Evolutionary conservation across 2,797 vertebrate species (phyloP).

Genomic region (Takifugu rubripes): DNA sequence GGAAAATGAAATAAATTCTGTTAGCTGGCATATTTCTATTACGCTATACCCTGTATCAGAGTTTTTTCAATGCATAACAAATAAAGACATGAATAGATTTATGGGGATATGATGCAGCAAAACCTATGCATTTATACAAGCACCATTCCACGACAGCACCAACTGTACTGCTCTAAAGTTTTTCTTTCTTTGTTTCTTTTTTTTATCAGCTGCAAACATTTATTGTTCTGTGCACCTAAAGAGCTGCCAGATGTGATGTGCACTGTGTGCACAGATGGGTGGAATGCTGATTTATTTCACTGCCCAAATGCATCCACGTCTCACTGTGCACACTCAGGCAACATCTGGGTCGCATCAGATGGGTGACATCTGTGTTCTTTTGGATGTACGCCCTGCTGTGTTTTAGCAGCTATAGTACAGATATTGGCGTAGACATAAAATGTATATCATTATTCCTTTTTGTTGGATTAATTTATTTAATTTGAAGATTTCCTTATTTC

Average conservation of each 20-base stretch:
- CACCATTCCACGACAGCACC: conserved; percentile 3
- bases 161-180: background rate
- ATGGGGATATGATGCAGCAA: background rate
- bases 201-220: conserved; percentile 30
- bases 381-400: conserved; percentile 47
- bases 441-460: background rate
- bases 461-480: background rate
- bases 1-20: conserved; percentile 19
- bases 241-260: conserved; percentile 42
- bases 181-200: background rate
- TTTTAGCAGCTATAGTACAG: conserved; percentile 6
- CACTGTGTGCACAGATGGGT: conserved; percentile 58
- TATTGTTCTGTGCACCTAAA: conserved; percentile 35
- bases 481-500: conserved; percentile 5
- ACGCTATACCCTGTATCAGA: conserved; percentile 4
- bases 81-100: conserved; percentile 19
- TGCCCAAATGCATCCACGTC: conserved; percentile 55
- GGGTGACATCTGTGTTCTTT: conserved; percentile 63
- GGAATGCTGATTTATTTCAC: conserved; percentile 47
- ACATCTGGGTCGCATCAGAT: conserved; percentile 62
- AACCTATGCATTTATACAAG: background rate
- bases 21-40: conserved; percentile 23
- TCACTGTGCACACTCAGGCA: conserved; percentile 47
- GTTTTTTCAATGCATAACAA: background rate
- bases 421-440: background rate